These are phyloP conservation scores for Formica exsecta DNA, from an alignment of 1,140 invertebrate species.

Conservation along the genomic window DNA sequence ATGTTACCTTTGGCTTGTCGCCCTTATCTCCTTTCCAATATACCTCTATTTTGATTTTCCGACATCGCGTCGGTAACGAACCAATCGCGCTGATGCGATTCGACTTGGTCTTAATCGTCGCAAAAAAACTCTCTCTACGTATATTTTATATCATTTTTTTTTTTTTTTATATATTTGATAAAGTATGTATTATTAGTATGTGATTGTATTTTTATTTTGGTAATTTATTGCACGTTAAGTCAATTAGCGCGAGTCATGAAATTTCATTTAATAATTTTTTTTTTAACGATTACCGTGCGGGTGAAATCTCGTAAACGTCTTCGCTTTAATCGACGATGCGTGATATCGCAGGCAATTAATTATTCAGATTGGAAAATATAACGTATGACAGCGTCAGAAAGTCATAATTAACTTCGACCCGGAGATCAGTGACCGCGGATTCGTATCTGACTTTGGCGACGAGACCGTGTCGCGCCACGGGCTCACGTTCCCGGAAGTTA, in stretches of 20 bases:
- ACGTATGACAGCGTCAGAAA: not conserved
- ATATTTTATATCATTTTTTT: not conserved
- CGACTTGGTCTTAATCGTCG: too few species aligned
- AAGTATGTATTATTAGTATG: not conserved
- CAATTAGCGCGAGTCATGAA: not conserved
- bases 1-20: constrained; percentile 79
- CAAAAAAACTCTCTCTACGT: not conserved
- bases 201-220: not conserved
- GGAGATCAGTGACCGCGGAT: constrained; percentile 80
- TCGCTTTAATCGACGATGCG: not conserved
- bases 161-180: not conserved
- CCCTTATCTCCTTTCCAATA: constrained; percentile 66
- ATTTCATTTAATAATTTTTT: not conserved
- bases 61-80: constrained; percentile 30
- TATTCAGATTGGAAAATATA: not conserved
- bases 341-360: not conserved
- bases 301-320: not conserved
- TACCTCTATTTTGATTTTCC: constrained; percentile 64
- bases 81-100: constrained; percentile 4
- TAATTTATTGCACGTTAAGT: not conserved
- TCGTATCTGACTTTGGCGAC: constrained; percentile 72
- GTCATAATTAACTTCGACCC: constrained; percentile 27
- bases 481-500: constrained; percentile 85
- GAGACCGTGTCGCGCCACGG: constrained; percentile 62
- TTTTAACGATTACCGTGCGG: not conserved